Conservation (phyloP, 2,113 vertebrate genomes). For the Eurypyga helias region DNA sequence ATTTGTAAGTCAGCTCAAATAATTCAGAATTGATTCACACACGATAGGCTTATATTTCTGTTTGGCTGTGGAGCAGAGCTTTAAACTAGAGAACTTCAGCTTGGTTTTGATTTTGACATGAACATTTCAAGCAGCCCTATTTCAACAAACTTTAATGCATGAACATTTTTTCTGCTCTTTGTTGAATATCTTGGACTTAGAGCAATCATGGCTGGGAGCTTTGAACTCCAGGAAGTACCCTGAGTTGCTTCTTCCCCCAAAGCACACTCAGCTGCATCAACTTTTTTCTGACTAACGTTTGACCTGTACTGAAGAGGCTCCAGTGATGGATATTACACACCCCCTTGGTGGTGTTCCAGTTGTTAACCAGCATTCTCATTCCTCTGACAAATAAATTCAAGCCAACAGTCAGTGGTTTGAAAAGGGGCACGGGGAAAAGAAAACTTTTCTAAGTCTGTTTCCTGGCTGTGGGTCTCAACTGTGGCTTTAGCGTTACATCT, state of each 20-base stretch:
- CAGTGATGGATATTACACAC: not conserved
- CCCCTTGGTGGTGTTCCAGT: not conserved
- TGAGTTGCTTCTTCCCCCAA: not conserved
- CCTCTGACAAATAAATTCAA: not conserved
- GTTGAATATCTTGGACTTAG: not conserved
- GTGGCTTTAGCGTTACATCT: not conserved
- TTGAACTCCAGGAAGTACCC: not conserved
- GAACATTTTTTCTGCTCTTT: not conserved
- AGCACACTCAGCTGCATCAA: not conserved
- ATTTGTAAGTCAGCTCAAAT: not conserved
- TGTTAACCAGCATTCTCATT: not conserved
- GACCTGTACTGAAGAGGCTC: not conserved
- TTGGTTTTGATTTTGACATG: slow-evolving; percentile 27
- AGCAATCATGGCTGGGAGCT: not conserved
- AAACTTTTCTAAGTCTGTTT: not conserved
- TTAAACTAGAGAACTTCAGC: slow-evolving; percentile 6
- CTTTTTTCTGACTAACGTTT: not conserved
- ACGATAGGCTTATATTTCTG: not conserved
- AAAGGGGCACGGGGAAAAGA: not conserved
- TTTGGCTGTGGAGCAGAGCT: not conserved
- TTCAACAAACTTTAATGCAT: not conserved
- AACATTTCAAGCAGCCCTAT: not conserved
- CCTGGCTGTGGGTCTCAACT: not conserved
- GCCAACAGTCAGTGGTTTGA: not conserved
- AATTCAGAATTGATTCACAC: not conserved